Percentiles rank a stretch among this genome's conserved stretches.
Conservation (phyloP, 1,140 invertebrate genomes). For the Cyclina sinensis region DNA sequence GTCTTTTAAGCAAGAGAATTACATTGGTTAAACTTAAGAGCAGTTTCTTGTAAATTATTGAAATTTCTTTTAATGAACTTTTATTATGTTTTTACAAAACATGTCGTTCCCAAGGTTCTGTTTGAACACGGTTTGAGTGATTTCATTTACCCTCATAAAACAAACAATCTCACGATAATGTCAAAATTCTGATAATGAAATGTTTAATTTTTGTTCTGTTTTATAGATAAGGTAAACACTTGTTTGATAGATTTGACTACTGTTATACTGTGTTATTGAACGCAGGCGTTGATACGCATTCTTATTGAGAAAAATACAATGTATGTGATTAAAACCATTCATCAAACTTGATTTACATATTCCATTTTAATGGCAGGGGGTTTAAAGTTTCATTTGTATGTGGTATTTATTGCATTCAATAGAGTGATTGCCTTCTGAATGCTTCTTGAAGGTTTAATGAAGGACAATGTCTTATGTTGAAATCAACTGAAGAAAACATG, state of each 20-base stretch:
- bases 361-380: slow-evolving; percentile 4
- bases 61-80: too few relatives aligned
- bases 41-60: too few relatives aligned
- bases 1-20: too few relatives aligned
- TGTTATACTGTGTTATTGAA: slow-evolving; percentile 2
- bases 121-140: slow-evolving; percentile 2
- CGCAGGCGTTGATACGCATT: not conserved
- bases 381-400: slow-evolving; percentile 6
- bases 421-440: not conserved
- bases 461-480: not conserved
- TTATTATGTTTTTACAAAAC: slow-evolving; percentile 18
- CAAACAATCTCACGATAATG: slow-evolving; percentile 16
- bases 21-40: too few relatives aligned
- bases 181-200: slow-evolving; percentile 21
- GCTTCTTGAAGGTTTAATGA: not conserved
- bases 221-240: slow-evolving; percentile 14
- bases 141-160: not conserved
- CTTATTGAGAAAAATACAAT: slow-evolving; percentile 37
- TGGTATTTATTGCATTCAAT: slow-evolving; percentile 23
- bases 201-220: slow-evolving; percentile 11
- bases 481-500: not conserved
- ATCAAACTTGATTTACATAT: slow-evolving; percentile 25
- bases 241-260: slow-evolving; percentile 18
- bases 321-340: slow-evolving; percentile 19
- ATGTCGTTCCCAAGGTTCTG: not conserved